Percentiles rank a stretch among this genome's conserved stretches.
These are phyloP conservation scores for Tetragonisca angustula DNA, from an alignment of 2,888 invertebrate species.

Conservation along the genomic window DNA sequence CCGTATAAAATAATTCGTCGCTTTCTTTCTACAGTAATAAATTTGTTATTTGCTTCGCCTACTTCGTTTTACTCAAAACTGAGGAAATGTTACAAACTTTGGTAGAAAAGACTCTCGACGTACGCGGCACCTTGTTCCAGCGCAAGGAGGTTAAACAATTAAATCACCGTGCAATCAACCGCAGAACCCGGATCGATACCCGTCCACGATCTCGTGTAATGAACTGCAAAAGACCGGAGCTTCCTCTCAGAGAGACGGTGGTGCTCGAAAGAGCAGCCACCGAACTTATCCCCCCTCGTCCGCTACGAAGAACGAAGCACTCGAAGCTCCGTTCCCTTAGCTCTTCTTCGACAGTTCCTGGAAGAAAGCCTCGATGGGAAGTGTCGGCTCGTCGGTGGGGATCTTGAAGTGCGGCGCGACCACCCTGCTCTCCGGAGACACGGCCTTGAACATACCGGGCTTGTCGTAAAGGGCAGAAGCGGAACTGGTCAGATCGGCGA, in stretches of 20 bases:
- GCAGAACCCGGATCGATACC: background rate
- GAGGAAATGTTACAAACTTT: too few relatives aligned
- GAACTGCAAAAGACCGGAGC: background rate
- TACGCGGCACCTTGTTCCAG: too few relatives aligned
- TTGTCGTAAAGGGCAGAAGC: slow-evolving; percentile 90
- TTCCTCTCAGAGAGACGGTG: background rate
- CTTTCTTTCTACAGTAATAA: too few relatives aligned
- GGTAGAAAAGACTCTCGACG: too few relatives aligned
- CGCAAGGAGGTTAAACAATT: background rate
- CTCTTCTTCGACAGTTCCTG: slow-evolving; percentile 89
- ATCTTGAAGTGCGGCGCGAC: slow-evolving; percentile 90
- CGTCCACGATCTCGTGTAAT: background rate
- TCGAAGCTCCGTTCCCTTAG: slow-evolving; percentile 73
- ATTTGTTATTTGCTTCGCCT: too few relatives aligned
- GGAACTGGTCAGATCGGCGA: slow-evolving; percentile 90
- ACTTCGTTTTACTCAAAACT: too few relatives aligned
- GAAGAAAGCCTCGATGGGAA: slow-evolving; percentile 93
- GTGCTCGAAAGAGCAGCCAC: background rate
- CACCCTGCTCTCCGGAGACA: slow-evolving; percentile 87
- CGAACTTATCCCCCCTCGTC: too few relatives aligned
- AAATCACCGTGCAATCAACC: background rate
- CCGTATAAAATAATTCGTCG: too few relatives aligned
- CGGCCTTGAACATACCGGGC: slow-evolving; percentile 89
- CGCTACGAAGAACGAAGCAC: background rate
- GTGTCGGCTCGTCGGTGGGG: slow-evolving; percentile 91